Percentiles rank a stretch among this genome's conserved stretches.
Evolutionary conservation across 2,113 vertebrate genomes (phyloP).

Genomic region (Corythornis vintsioides): DNA sequence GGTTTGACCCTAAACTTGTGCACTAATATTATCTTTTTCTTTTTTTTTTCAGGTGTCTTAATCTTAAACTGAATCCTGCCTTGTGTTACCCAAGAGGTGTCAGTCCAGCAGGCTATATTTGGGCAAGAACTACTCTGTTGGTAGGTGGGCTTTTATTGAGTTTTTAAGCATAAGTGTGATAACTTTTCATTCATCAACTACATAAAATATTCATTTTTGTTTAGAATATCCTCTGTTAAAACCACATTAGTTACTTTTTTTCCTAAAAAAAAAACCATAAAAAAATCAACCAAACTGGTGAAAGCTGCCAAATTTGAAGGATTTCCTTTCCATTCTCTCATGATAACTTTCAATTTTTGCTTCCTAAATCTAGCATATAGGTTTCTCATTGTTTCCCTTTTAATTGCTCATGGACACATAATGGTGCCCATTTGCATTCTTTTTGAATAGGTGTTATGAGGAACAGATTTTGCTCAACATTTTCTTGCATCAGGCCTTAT

Average conservation of each 20-base stretch:
- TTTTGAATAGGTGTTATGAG: neutral
- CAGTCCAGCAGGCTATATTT: neutral
- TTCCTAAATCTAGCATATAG: neutral
- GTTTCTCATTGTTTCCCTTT: constrained; percentile 13
- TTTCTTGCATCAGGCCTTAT: neutral
- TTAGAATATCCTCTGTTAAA: neutral
- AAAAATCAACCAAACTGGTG: no score
- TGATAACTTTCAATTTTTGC: neutral
- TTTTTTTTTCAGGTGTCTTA: neutral
- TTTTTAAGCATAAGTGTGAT: neutral
- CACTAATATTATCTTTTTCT: neutral
- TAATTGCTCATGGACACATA: neutral
- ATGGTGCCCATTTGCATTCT: neutral
- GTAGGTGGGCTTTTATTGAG: neutral
- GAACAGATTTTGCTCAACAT: neutral
- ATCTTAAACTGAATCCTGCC: neutral
- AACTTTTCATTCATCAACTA: neutral
- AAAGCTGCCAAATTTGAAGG: neutral
- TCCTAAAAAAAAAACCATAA: neutral
- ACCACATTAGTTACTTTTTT: neutral
- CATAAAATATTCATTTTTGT: neutral
- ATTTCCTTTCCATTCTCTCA: neutral
- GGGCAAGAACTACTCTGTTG: neutral
- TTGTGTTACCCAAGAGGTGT: neutral
- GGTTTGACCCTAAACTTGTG: no score